These are phyloP conservation scores for Hoplias malabaricus DNA, from an alignment of 2,113 vertebrate genomes.

Conservation along the genomic window DNA sequence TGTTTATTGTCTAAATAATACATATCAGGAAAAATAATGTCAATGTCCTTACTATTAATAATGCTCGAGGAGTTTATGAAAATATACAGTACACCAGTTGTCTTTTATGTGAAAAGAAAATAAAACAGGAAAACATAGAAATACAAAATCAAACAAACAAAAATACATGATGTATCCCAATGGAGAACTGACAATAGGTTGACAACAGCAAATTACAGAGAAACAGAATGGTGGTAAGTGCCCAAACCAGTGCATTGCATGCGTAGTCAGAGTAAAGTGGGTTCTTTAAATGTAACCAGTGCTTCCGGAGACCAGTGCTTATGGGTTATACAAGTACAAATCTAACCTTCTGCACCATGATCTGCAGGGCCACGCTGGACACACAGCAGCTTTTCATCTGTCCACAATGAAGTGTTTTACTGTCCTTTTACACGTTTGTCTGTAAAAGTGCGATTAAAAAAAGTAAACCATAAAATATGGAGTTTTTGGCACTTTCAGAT, in stretches of 20 bases:
- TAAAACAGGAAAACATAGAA: conserved; percentile 43
- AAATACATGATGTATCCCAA: conserved; percentile 40
- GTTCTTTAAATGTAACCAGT: conserved; percentile 56
- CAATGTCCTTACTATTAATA: conserved; percentile 51
- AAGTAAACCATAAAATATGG: background rate
- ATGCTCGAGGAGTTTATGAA: conserved; percentile 57
- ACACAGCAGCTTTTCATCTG: conserved; percentile 28
- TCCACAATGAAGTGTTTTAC: conserved; percentile 27
- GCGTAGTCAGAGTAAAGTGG: conserved; percentile 47
- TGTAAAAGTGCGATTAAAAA: background rate
- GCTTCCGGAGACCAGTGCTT: conserved; percentile 51
- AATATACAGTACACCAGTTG: conserved; percentile 62
- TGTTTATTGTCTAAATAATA: conserved; percentile 64
- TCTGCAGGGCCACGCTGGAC: conserved; percentile 1
- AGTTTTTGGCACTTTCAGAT: background rate
- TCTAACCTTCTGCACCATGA: conserved; percentile 42
- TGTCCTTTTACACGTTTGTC: background rate
- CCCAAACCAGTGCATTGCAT: conserved; percentile 56
- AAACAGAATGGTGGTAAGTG: conserved; percentile 51
- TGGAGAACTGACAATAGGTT: conserved; percentile 34
- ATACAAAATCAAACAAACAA: conserved; percentile 16
- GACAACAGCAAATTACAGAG: conserved; percentile 20
- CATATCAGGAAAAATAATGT: conserved; percentile 59
- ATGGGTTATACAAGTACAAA: conserved; percentile 54
- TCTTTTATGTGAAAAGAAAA: conserved; percentile 54